Percentiles rank a stretch among this genome's conserved stretches.
phyloP scores from a whole-genome alignment of 2,797 vertebrate species.

The Knipowitschia caucasica region DNA sequence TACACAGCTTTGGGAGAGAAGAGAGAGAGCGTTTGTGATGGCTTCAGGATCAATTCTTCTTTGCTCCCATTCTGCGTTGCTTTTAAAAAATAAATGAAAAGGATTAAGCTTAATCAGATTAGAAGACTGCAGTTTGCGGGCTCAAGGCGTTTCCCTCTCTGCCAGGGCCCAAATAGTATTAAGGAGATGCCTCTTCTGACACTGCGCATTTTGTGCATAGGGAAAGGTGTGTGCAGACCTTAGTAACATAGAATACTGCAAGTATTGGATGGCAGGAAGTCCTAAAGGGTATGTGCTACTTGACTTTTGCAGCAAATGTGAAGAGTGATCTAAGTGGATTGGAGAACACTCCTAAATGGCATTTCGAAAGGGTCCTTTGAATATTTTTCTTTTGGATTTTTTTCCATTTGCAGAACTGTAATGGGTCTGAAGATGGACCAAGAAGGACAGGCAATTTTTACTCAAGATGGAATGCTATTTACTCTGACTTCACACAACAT shows the following conservation, averaged over 20 bases:
- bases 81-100: conserved; percentile 58
- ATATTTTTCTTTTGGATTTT: not conserved
- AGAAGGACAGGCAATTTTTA: not conserved
- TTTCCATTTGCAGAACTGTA: not conserved
- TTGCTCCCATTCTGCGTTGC: conserved; percentile 49
- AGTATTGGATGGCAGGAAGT: not conserved
- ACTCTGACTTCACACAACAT: not conserved
- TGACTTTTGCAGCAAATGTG: conserved; percentile 1
- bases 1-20: conserved; percentile 28
- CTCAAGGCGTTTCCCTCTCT: conserved; percentile 29
- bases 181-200: conserved; percentile 13
- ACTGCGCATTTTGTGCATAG: conserved; percentile 8
- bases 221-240: not conserved
- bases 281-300: not conserved
- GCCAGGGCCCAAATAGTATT: conserved; percentile 12
- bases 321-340: not conserved
- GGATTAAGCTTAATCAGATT: conserved; percentile 62
- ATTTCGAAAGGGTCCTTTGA: not conserved
- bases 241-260: not conserved
- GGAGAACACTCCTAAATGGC: not conserved
- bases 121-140: conserved; percentile 32
- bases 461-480: not conserved
- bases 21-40: conserved; percentile 32
- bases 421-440: not conserved
- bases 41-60: conserved; percentile 54